Base-by-base conservation (phyloP, 2,888 invertebrate genomes). In the Platycnemis pennipes region DNA sequence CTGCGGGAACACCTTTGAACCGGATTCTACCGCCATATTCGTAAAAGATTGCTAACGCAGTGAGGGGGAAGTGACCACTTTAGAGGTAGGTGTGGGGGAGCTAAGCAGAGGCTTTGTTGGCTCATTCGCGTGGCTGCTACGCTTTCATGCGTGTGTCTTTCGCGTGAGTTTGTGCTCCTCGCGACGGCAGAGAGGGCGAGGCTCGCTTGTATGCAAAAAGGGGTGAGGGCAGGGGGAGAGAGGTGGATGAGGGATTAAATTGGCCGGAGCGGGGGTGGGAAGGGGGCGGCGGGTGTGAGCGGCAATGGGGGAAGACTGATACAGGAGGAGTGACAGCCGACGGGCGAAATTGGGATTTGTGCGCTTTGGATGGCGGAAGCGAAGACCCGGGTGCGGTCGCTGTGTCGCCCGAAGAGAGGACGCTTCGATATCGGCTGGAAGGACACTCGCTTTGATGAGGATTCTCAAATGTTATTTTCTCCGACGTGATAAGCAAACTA, bases 281-380 rank as follows among this genome's bases (percentile, higher is more conserved):
- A 4, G 77, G 37, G 8, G 37, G 37, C 7, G 37, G 37, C 1
- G 37, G 49, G 19, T 16, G 37, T 31, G 31, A 11, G n/a, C 11
- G 31, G 31, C 77, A 37, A 37, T 77, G 77, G 77, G 26, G 77
- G 37, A 77, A 77, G 77, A 77, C 16, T 37, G 77, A 77, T 31
- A 37, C 77, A 26, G 77, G 77, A 31, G 11, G 37, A 37, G 31
- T 77, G 77, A 77, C 77, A 37, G 37, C 77, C 31, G 77, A n/a
- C 37, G 77, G 31, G 77, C 77, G 31, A 37, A 77, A 77, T 77
- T 77, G 77, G 77, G 77, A 77, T 77, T 77, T 77, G 77, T 77
- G 77, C 31, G 16, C 77, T 7, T 77, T 77, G 77, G 11, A 37
- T 37, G 77, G 16, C 37, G 77, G 31, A 16, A 77, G 77, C 37